A percentile compares a stretch with the other conserved stretches of the same genome.
phyloP scores from a whole-genome alignment of 2,888 invertebrate species.

The Plemyria rubiginata region DNA sequence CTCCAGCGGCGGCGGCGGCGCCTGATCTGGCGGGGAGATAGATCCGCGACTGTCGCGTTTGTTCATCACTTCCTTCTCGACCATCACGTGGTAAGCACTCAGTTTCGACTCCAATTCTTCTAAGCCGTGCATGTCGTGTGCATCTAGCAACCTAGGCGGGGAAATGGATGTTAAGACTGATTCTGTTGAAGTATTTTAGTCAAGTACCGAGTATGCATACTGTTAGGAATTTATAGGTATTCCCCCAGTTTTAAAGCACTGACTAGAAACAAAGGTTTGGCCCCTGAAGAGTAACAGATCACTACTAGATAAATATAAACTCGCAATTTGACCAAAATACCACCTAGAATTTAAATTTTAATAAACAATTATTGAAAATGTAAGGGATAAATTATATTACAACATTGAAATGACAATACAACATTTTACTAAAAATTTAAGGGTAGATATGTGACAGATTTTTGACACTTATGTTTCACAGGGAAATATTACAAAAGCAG shows the following conservation, averaged over 20 bases:
- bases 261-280: not conserved
- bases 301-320: not conserved
- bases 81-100: slow-evolving; percentile 91
- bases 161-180: not conserved
- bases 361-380: not conserved
- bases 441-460: too few species aligned
- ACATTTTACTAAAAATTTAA: too few species aligned
- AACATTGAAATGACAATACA: not conserved
- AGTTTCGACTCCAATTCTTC: slow-evolving; percentile 91
- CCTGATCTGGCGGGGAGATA: slow-evolving; percentile 75
- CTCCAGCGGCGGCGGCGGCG: slow-evolving; percentile 79
- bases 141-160: slow-evolving; percentile 81
- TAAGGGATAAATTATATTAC: not conserved
- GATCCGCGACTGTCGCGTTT: slow-evolving; percentile 78
- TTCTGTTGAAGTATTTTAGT: not conserved
- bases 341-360: not conserved
- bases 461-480: too few species aligned
- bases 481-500: not conserved
- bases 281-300: not conserved
- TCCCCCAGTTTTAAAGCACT: not conserved
- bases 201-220: not conserved
- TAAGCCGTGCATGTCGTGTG: slow-evolving; percentile 87
- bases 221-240: not conserved
- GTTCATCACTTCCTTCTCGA: slow-evolving; percentile 86
- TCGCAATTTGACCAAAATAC: not conserved